Conservation (phyloP, 2,113 vertebrate genomes). For the rat (Rattus norvegicus) region DNA sequence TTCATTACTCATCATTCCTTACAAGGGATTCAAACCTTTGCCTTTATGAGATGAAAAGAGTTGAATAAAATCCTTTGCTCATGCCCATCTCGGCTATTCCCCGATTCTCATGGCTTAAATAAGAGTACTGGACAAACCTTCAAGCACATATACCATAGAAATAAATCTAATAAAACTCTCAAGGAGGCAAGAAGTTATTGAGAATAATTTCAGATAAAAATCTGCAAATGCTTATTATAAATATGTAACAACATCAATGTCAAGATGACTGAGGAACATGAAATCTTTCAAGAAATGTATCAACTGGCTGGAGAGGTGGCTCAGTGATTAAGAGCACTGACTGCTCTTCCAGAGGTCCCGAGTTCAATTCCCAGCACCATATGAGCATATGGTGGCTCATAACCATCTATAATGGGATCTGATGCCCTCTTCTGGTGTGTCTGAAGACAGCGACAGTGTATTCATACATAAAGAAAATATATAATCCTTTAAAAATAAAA, state of each 20-base stretch:
- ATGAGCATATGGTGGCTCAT: no score
- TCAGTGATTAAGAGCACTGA: no score
- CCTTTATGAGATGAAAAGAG: conserved; percentile 37
- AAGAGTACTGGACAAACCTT: conserved; percentile 59
- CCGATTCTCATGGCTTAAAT: conserved; percentile 43
- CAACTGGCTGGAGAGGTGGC: background rate
- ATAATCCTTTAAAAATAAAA: no score
- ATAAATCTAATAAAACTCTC: conserved; percentile 38
- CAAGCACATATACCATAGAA: conserved; percentile 33
- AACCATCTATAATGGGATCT: no score
- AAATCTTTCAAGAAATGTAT: conserved; percentile 5
- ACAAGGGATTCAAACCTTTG: background rate
- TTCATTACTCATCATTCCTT: background rate
- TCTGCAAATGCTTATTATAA: conserved; percentile 40
- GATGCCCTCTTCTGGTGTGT: no score
- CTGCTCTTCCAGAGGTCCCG: no score
- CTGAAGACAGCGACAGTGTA: no score
- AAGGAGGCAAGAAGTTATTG: conserved; percentile 32
- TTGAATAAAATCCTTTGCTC: conserved; percentile 47
- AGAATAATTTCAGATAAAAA: conserved; percentile 43
- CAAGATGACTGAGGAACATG: background rate
- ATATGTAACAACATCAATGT: conserved; percentile 1
- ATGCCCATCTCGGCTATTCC: conserved; percentile 23
- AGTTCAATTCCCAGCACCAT: no score
- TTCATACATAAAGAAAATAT: no score